Percentiles rank a stretch among this genome's conserved stretches.
These are phyloP conservation scores for Mamestra brassicae DNA, from an alignment of 2,888 invertebrate species.

Conservation along the genomic window DNA sequence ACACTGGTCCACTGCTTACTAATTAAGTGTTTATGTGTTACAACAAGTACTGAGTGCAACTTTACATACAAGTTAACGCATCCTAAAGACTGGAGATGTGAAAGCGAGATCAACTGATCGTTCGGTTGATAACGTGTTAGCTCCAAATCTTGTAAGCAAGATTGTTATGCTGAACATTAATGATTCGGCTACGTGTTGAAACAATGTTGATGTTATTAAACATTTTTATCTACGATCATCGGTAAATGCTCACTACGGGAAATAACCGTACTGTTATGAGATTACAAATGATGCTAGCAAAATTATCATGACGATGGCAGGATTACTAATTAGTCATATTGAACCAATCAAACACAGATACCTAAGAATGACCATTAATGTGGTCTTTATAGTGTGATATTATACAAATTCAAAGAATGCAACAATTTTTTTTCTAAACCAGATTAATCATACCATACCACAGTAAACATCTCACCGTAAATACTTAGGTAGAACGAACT, in stretches of 20 bases:
- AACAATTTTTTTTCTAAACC: too few relatives aligned
- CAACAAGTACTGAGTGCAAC: not conserved
- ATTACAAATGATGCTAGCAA: not conserved
- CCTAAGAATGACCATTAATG: too few relatives aligned
- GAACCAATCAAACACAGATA: not conserved
- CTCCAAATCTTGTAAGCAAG: constrained; percentile 21
- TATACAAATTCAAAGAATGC: too few relatives aligned
- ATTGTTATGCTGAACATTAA: constrained; percentile 49
- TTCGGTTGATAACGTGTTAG: constrained; percentile 28
- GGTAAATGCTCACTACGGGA: not conserved
- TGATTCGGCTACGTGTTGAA: constrained; percentile 49
- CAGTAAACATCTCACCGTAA: too few relatives aligned
- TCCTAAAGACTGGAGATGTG: constrained; percentile 37
- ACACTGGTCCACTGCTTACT: not conserved
- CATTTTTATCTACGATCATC: constrained; percentile 25
- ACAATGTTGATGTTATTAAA: constrained; percentile 34
- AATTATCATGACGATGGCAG: not conserved
- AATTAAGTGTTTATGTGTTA: not conserved
- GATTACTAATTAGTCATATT: not conserved
- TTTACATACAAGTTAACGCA: constrained; percentile 25
- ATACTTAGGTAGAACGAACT: too few relatives aligned
- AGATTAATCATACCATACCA: not conserved
- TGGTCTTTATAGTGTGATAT: too few relatives aligned
- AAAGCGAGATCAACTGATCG: constrained; percentile 32
- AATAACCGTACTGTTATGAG: not conserved